Percentiles rank a stretch among this genome's conserved stretches.
Conservation (phyloP, 2,888 invertebrate species). For the Pediacus dermestoides region DNA sequence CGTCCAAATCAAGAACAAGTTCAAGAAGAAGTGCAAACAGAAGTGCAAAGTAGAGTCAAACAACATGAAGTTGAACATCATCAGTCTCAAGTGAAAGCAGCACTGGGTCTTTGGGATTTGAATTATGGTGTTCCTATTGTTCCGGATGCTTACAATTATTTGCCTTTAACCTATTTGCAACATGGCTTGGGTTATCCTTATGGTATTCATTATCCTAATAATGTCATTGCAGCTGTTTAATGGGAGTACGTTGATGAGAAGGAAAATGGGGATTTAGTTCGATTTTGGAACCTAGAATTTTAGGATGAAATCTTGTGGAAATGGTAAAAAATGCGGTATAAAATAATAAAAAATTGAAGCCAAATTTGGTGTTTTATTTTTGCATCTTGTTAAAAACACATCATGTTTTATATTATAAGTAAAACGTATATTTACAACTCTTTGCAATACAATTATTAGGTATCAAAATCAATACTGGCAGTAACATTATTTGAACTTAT, state of each 20-base stretch:
- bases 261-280: too few relatives aligned
- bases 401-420: too few relatives aligned
- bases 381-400: too few relatives aligned
- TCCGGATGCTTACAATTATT: constrained; percentile 12
- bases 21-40: constrained; percentile 12
- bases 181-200: constrained; percentile 18
- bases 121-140: constrained; percentile 8
- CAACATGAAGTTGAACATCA: too few relatives aligned
- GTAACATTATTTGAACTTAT: background rate
- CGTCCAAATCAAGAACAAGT: constrained; percentile 2
- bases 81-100: constrained; percentile 9
- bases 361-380: too few relatives aligned
- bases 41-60: constrained; percentile 10
- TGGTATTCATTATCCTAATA: constrained; percentile 20
- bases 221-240: too few relatives aligned
- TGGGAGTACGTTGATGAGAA: too few relatives aligned
- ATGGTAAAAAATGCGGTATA: too few relatives aligned
- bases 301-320: too few relatives aligned
- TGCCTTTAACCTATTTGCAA: constrained; percentile 17
- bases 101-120: constrained; percentile 3
- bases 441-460: background rate
- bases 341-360: too few relatives aligned
- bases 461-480: constrained; percentile 4
- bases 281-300: too few relatives aligned
- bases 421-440: background rate